Evolutionary conservation across 1,140 invertebrate species (phyloP).

Genomic region (Odontomachus brunneus): DNA sequence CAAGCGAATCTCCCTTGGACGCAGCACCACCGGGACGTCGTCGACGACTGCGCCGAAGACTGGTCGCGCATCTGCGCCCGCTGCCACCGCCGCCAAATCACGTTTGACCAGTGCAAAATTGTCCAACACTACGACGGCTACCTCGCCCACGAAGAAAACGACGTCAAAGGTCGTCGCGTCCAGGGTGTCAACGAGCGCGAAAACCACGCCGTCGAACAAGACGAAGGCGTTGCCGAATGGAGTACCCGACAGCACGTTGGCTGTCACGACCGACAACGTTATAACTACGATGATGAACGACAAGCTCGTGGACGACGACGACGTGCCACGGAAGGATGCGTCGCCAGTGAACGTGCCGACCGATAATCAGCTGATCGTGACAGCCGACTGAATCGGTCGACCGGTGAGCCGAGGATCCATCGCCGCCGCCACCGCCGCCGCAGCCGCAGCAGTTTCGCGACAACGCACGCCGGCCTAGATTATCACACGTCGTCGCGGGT

Average conservation of each 20-base stretch:
- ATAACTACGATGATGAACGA: slow-evolving; percentile 66
- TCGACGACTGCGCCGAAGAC: slow-evolving; percentile 34
- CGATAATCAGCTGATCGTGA: slow-evolving; percentile 83
- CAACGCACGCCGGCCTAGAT: slow-evolving; percentile 22
- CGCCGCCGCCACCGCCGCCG: too few relatives aligned
- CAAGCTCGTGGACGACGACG: slow-evolving; percentile 80
- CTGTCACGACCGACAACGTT: slow-evolving; percentile 59
- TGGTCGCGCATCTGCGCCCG: slow-evolving; percentile 74
- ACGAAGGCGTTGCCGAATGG: slow-evolving; percentile 81
- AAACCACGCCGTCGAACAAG: slow-evolving; percentile 83
- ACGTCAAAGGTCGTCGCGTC: slow-evolving; percentile 44
- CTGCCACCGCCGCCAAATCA: slow-evolving; percentile 70
- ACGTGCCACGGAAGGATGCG: slow-evolving; percentile 81
- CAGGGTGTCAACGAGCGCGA: slow-evolving; percentile 68
- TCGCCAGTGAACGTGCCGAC: slow-evolving; percentile 79
- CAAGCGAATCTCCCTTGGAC: slow-evolving; percentile 86
- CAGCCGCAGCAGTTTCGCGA: slow-evolving; percentile 5
- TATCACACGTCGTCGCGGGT: slow-evolving; percentile 3
- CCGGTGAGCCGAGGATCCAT: neutral
- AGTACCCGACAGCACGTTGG: slow-evolving; percentile 67
- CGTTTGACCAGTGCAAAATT: slow-evolving; percentile 50
- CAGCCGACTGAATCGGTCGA: slow-evolving; percentile 77
- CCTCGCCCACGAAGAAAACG: slow-evolving; percentile 73
- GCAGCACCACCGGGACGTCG: slow-evolving; percentile 74
- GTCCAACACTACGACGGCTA: slow-evolving; percentile 32